Conservation (phyloP, 2,888 invertebrate genomes). For the Eristalis pertinax region DNA sequence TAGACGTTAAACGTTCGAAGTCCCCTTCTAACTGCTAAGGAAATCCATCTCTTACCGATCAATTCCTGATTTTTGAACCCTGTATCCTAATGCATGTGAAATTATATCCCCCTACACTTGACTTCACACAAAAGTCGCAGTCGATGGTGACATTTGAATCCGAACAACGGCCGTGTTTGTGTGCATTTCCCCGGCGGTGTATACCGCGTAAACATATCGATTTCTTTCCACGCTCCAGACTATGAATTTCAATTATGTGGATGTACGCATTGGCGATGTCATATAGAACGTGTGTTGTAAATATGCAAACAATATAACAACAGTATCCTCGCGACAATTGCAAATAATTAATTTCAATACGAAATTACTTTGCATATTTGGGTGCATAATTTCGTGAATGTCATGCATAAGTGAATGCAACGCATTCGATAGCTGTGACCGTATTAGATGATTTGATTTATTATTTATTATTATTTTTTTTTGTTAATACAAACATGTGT, state of each 20-base stretch:
- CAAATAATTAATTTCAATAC: constrained; percentile 56
- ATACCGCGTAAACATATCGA: constrained; percentile 38
- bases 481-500: background rate
- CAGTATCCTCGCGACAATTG: constrained; percentile 39
- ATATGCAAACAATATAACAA: constrained; percentile 52
- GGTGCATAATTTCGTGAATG: background rate
- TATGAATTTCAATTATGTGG: constrained; percentile 58
- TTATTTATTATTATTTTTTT: constrained; percentile 32
- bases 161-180: background rate
- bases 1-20: background rate
- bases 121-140: background rate
- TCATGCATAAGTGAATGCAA: background rate
- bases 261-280: constrained; percentile 1
- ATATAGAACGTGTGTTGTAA: constrained; percentile 35
- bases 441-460: constrained; percentile 12
- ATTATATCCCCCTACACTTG: background rate
- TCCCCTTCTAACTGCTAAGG: background rate
- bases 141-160: background rate
- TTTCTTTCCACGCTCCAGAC: constrained; percentile 49
- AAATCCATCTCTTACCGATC: background rate
- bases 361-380: background rate
- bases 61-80: background rate
- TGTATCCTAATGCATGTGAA: background rate
- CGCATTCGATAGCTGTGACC: background rate
- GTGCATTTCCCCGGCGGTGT: constrained; percentile 4